Base-by-base conservation (phyloP, 1,140 invertebrate species). In the Wasmannia auropunctata region DNA sequence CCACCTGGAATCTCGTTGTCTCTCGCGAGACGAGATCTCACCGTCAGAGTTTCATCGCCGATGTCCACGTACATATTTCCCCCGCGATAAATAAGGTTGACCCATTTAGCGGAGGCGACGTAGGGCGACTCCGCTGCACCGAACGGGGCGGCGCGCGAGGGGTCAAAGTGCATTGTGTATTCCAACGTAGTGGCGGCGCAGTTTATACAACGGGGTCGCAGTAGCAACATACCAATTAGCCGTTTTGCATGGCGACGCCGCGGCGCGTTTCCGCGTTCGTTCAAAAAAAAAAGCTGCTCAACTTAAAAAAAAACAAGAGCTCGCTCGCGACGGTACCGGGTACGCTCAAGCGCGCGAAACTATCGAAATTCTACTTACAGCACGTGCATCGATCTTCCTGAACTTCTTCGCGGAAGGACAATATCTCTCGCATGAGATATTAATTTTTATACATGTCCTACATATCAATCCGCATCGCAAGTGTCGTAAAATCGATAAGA, bases 151-250 rank as follows among this genome's bases (percentile, higher is more conserved):
- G 65, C 22, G 40, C 1, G 67, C 25, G 46, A 67, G 65, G 67
- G 87, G 90, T 90, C 75, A 89, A 88, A 88, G 75, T 87, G 81
- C 87, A 92, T 92, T 91, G 31, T 77, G 91, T 92, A 92, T 92
- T 92, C 91, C 84, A 75, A 77, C 86, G 85, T 31, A 83, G 88
- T 84, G 69, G 51, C 77, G 54, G 87, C 40, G 49, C 86, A 91
- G 89, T 92, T 91, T 92, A 91, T 92, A 91, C 81, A 89, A 88
- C 79, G 80, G 67, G 80, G 86, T 75, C 85, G 72, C 85, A 79
- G 89, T 87, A 91, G 89, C 88, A 91, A 92, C 92, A 92, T 92
- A 92, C 92, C 91, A 92, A 92, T 92, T 92, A 92, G 91, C 87
- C 89, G 85, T 91, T 92, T 91, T 91, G 87, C 89, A 90, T 90